phyloP scores from a whole-genome alignment of 2,888 invertebrate genomes.

The Aphidoletes aphidimyza region DNA sequence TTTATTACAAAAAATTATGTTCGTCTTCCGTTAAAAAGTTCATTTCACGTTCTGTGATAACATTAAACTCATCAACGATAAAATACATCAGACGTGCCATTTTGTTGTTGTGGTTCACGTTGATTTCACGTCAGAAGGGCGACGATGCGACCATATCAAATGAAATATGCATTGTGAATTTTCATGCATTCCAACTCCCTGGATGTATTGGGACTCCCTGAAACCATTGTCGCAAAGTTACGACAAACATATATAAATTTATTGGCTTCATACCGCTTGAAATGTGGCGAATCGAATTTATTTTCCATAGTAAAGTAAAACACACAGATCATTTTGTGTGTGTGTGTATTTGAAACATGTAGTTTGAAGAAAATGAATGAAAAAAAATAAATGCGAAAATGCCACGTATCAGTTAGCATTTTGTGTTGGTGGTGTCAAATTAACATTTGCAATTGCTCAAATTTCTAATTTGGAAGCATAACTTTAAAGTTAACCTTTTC shows the following conservation, averaged over 20 bases:
- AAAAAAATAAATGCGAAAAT: background rate
- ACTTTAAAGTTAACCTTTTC: too few species aligned
- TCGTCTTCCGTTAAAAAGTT: background rate
- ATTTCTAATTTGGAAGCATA: too few species aligned
- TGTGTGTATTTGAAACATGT: background rate
- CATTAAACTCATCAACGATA: constrained; percentile 26
- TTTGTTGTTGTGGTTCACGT: background rate
- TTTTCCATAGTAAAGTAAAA: constrained; percentile 1
- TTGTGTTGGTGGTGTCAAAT: too few species aligned
- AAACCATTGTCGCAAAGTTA: constrained; percentile 9
- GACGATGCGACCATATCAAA: background rate
- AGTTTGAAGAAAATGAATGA: background rate
- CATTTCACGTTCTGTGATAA: constrained; percentile 6
- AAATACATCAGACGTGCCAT: background rate
- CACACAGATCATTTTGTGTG: background rate
- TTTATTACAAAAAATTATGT: constrained; percentile 1
- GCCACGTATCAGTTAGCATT: too few species aligned
- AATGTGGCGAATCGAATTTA: constrained; percentile 17
- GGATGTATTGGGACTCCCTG: too few species aligned
- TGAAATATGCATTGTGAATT: constrained; percentile 4
- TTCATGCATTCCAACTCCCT: background rate
- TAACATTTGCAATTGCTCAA: too few species aligned
- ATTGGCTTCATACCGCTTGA: constrained; percentile 10
- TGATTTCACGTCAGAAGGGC: background rate
- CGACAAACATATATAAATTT: constrained; percentile 18